Conservation (phyloP, 2,113 vertebrate genomes). For the Plectropomus leopardus region DNA sequence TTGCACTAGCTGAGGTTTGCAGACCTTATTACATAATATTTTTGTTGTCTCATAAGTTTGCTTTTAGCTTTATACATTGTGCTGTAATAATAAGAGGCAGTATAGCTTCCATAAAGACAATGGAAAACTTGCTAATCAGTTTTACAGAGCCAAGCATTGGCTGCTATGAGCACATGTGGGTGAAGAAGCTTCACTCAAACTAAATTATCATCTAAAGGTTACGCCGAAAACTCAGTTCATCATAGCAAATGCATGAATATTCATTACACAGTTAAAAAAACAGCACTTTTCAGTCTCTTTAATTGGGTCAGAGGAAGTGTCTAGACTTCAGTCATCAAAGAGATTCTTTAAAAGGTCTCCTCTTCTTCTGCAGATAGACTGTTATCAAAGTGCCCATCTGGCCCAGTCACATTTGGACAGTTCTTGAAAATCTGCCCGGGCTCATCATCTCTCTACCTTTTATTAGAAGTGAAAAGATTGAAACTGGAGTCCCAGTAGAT, state of each 20-base stretch:
- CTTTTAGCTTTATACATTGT: neutral
- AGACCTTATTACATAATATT: neutral
- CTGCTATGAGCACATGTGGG: neutral
- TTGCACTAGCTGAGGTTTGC: neutral
- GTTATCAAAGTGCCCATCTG: conserved; percentile 14
- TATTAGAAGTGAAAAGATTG: neutral
- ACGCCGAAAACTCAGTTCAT: conserved; percentile 15
- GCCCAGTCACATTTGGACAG: conserved; percentile 22
- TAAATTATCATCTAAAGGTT: conserved; percentile 27
- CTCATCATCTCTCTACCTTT: conserved; percentile 16
- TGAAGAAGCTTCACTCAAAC: conserved; percentile 16
- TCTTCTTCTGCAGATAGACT: conserved; percentile 6
- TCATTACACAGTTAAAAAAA: conserved; percentile 41
- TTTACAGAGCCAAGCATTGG: neutral
- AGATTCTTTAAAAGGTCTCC: conserved; percentile 40
- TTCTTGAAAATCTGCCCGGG: conserved; percentile 14
- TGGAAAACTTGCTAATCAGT: neutral
- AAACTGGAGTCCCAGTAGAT: conserved; percentile 6
- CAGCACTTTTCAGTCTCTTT: conserved; percentile 32
- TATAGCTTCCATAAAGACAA: conserved; percentile 13
- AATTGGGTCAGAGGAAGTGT: conserved; percentile 38
- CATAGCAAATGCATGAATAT: conserved; percentile 34
- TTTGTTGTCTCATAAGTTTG: neutral
- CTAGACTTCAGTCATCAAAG: conserved; percentile 31
- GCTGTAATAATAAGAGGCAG: neutral